Evolutionary conservation across 1,140 invertebrate genomes (phyloP), one percentile per base, ranked within the genome.

Genomic region (Drosophila albomicans): DNA sequence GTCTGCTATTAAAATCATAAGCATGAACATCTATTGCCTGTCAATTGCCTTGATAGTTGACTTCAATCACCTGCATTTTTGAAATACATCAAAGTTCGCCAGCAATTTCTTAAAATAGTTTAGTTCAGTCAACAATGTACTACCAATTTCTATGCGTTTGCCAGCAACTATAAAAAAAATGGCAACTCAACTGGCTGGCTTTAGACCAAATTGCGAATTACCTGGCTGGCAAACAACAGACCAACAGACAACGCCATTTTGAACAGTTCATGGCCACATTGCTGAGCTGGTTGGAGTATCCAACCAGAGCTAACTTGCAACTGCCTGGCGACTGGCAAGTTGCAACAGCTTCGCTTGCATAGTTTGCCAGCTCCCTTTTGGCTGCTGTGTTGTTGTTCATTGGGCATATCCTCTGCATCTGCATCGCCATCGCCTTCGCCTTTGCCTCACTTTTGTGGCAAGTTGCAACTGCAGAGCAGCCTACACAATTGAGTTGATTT

Each of bases 401-500:
- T 48, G 45, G 63, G 28, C 57, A 38, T 25, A 25, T 25, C 20
- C 20, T 25, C 20, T 25, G 20, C 20, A 25, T 25, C 20, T 25
- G 20, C 20, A 25, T 25, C 20, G 20, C 20, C 20, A 25, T 25
- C 20, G 20, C 20, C 20, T 3, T 56, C 16, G 58, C 5, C 49
- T 15, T 46, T 48, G 41, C 16, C 43, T 62, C 3, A 15, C n/a
- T 51, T 51, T 35, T 43, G 38, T 68, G 30, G 54, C 56, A 8
- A 16, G 3, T 28, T 57, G 57, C 35, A 32, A 58, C 48, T 46
- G 48, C n/a, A 15, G 13, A 56, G 15, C 73, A 58, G 16, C 73
- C 73, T 65, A 75, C 73, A 75, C 68, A 72, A 85, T 81, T 78
- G 81, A 85, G 81, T 75, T 74, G 69, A 85, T 85, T 85, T 73